phyloP scores from a whole-genome alignment of 1,140 invertebrate species.

The Lithobius niger region DNA sequence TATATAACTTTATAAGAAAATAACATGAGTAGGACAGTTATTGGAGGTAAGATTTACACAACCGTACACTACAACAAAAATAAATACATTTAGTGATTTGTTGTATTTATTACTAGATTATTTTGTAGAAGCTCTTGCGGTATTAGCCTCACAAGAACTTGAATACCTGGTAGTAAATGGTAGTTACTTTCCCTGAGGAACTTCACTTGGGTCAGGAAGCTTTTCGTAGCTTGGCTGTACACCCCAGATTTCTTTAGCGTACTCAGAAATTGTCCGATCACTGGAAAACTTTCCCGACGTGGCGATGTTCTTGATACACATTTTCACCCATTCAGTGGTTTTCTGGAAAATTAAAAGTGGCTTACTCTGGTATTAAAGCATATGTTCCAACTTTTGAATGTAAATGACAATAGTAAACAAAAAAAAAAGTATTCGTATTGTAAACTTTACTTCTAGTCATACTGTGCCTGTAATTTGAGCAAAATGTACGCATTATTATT shows the following conservation, averaged over 20 bases:
- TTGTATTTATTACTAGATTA: too few relatives aligned
- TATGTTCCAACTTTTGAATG: background rate
- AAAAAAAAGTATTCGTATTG: background rate
- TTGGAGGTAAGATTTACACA: too few relatives aligned
- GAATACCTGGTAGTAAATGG: too few relatives aligned
- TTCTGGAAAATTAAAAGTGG: slow-evolving; percentile 48
- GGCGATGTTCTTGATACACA: slow-evolving; percentile 91
- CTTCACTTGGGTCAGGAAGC: slow-evolving; percentile 74
- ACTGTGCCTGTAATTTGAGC: too few relatives aligned
- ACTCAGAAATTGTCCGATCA: slow-evolving; percentile 93
- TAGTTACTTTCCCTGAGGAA: too few relatives aligned
- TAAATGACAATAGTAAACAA: background rate
- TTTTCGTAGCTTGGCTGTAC: slow-evolving; percentile 80
- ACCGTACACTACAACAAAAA: too few relatives aligned
- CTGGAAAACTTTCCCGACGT: slow-evolving; percentile 96
- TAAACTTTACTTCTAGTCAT: slow-evolving; percentile 3
- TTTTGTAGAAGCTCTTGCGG: too few relatives aligned
- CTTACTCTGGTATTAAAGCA: background rate
- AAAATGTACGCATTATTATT: too few relatives aligned
- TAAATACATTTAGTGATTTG: too few relatives aligned
- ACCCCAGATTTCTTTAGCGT: slow-evolving; percentile 92
- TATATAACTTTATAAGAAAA: too few relatives aligned
- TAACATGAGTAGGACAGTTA: too few relatives aligned
- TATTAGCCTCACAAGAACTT: too few relatives aligned
- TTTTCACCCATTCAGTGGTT: slow-evolving; percentile 81